A percentile compares a stretch with the other conserved stretches of the same genome.
Evolutionary conservation across 1,140 invertebrate genomes (phyloP).

Genomic region (Drosophila micromelanica): DNA sequence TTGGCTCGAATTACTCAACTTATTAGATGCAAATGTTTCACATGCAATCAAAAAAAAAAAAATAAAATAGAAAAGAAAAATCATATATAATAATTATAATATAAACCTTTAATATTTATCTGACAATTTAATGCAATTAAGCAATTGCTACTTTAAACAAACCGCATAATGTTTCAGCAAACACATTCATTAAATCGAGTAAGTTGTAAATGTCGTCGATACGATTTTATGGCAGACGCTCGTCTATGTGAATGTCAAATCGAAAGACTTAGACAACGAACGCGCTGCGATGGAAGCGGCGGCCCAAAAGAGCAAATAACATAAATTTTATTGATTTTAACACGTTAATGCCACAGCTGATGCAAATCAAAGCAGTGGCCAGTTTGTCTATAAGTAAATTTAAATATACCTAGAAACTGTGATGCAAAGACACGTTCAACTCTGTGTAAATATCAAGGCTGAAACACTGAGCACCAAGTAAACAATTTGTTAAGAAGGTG

Average conservation of each 20-base stretch:
- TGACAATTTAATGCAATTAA: constrained; percentile 14
- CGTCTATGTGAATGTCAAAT: constrained; percentile 51
- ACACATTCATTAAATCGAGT: constrained; percentile 49
- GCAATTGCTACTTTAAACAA: constrained; percentile 14
- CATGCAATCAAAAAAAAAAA: constrained; percentile 6
- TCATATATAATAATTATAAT: neutral
- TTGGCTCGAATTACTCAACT: constrained; percentile 35
- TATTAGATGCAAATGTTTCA: constrained; percentile 34
- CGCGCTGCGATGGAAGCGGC: constrained; percentile 15
- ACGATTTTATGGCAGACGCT: constrained; percentile 20
- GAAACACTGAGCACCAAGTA: constrained; percentile 15
- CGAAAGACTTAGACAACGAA: constrained; percentile 52
- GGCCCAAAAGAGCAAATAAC: constrained; percentile 45
- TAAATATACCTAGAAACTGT: constrained; percentile 50
- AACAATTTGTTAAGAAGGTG: constrained; percentile 72
- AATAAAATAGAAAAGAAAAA: neutral
- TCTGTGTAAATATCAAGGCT: constrained; percentile 74
- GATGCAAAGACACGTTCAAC: constrained; percentile 30
- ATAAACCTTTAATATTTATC: neutral
- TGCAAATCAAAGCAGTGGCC: constrained; percentile 65
- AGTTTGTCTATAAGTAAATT: constrained; percentile 28
- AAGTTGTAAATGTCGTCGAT: constrained; percentile 63
- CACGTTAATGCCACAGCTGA: constrained; percentile 37
- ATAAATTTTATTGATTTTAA: constrained; percentile 62
- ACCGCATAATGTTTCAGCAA: neutral